These are phyloP conservation scores for Sarcophaga variegata DNA, from an alignment of 2,888 invertebrate genomes.

Conservation along the genomic window DNA sequence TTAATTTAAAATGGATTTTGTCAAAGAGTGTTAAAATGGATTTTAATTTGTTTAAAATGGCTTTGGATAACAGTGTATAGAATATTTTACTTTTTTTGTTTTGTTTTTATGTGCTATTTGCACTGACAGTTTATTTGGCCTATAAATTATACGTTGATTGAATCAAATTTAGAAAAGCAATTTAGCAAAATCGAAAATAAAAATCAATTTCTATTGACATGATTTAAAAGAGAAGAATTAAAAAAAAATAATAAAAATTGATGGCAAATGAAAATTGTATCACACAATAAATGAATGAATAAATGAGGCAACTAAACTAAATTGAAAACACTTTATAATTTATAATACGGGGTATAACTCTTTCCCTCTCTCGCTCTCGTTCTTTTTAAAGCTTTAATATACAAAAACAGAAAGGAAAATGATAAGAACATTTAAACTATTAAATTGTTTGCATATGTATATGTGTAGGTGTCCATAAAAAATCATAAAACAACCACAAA, in stretches of 20 bases:
- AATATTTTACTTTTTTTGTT: too few species aligned
- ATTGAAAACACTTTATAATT: slow-evolving; percentile 41
- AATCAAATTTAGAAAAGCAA: not conserved
- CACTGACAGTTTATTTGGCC: not conserved
- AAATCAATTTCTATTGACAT: slow-evolving; percentile 35
- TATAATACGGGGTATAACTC: not conserved
- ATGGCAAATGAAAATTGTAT: too few species aligned
- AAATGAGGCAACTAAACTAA: slow-evolving; percentile 35
- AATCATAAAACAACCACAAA: not conserved
- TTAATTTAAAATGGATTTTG: too few species aligned
- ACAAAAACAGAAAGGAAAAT: too few species aligned
- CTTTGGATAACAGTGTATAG: not conserved
- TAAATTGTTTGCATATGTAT: slow-evolving; percentile 6
- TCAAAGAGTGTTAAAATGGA: not conserved
- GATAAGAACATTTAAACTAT: slow-evolving; percentile 14
- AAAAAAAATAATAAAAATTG: not conserved
- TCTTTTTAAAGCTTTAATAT: too few species aligned
- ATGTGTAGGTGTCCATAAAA: slow-evolving; percentile 1
- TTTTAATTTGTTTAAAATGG: not conserved
- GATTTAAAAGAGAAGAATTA: not conserved
- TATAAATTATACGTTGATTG: not conserved
- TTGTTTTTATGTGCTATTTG: not conserved
- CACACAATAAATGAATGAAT: not conserved
- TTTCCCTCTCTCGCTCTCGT: not conserved
- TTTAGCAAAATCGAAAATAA: slow-evolving; percentile 2